A percentile compares a stretch with the other conserved stretches of the same genome.
Evolutionary conservation across 2,113 vertebrate species (phyloP).

Genomic region (Syngnathus floridae): DNA sequence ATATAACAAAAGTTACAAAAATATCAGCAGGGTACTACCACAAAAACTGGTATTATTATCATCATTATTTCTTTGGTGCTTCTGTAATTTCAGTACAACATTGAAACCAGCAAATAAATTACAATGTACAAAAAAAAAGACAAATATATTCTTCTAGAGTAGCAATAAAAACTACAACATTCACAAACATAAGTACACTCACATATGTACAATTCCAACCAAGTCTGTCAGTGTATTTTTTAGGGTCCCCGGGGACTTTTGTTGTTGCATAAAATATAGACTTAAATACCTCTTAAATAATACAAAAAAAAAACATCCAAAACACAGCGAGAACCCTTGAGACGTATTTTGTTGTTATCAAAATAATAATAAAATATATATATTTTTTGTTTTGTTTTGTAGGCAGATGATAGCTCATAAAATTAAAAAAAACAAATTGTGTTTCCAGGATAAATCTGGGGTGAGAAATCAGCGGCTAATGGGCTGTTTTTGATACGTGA

Average conservation of each 20-base stretch:
- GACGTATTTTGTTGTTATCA: constrained; percentile 15
- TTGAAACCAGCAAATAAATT: constrained; percentile 95
- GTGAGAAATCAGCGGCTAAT: neutral
- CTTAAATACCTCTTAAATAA: constrained; percentile 78
- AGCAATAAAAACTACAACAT: constrained; percentile 85
- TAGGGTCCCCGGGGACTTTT: constrained; percentile 84
- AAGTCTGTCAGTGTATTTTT: constrained; percentile 67
- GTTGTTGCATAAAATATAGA: constrained; percentile 79
- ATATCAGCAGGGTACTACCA: constrained; percentile 70
- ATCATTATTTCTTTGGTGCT: constrained; percentile 86
- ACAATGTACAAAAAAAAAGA: constrained; percentile 91
- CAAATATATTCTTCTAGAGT: constrained; percentile 61
- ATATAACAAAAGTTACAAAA: constrained; percentile 59
- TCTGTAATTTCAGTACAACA: constrained; percentile 80
- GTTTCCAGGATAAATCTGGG: neutral
- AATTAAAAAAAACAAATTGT: neutral
- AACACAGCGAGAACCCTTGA: constrained; percentile 54
- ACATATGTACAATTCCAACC: constrained; percentile 82
- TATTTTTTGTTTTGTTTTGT: neutral
- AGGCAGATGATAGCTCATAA: neutral
- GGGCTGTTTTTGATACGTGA: neutral
- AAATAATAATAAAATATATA: neutral
- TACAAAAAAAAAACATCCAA: constrained; percentile 70
- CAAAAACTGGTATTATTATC: constrained; percentile 73
- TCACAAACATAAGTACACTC: constrained; percentile 83